Evolutionary conservation across 1,140 invertebrate genomes (phyloP), one percentile per base, ranked within the genome.

Genomic region (Adelges cooleyi): DNA sequence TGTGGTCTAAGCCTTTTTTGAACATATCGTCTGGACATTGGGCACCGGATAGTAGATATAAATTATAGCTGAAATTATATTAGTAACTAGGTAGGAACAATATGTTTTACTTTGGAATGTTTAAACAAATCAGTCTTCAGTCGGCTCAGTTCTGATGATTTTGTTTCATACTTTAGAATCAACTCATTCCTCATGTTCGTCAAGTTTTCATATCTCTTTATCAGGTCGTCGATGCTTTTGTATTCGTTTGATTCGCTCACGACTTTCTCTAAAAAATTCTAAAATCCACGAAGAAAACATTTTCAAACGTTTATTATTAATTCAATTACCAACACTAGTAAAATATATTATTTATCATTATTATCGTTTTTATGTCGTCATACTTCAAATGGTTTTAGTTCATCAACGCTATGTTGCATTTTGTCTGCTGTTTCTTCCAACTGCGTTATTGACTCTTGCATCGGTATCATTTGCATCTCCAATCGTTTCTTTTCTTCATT

Each of bases 131-230:
- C 56, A 1, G 42, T 62, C 6, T 40, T 62, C 11, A 62, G 29
- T 3, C 42, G 40, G 15, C 46, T 46, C n/a, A 62, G 20, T 6
- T 62, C 56, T 20, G 6, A 23, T 15, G 42, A 46, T 8, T 48
- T 62, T 13, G 29, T 29, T 62, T 62, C 56, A 18, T 62, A 42
- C 33, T 62, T 62, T 62, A 46, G 25, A 0, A 25, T 25, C 6
- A 62, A 48, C 22, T 62, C 56, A 0, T 48, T 62, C n/a, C 25
- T 46, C 18, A 62, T 62, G 10, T 62, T 62, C 9, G 25, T 62
- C 25, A 62, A 62, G 11, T 62, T 62, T 62, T 62, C 56, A 18
- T 62, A 62, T 22, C 40, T 48, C 6, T 62, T 62, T 62, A 62
- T 62, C 10, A 62, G 17, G 17, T 62, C 42, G 22, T 62, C 42